A percentile compares a stretch with the other conserved stretches of the same genome.
Conservation (phyloP, 2,797 vertebrate species). For the Chrosomus eos region DNA sequence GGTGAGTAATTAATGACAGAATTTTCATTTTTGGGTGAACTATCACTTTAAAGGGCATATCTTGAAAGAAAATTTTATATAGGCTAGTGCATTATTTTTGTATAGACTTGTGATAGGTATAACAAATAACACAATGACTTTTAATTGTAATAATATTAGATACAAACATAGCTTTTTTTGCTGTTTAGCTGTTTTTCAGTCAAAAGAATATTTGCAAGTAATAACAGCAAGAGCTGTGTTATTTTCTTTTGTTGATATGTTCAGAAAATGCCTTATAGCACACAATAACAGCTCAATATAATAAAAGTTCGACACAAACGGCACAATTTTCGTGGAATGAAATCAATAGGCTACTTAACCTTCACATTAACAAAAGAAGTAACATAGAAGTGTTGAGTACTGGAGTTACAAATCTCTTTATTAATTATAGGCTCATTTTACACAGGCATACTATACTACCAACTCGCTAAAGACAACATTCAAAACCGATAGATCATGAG, state of each 20-base stretch:
- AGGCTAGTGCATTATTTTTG: background rate
- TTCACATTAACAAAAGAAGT: too few relatives aligned
- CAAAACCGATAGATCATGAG: background rate
- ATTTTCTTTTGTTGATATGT: background rate
- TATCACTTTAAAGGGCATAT: background rate
- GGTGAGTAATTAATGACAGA: too few relatives aligned
- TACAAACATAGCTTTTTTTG: background rate
- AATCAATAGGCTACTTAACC: background rate
- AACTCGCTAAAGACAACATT: background rate
- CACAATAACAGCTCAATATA: background rate
- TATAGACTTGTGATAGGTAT: background rate
- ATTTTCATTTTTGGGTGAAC: too few relatives aligned
- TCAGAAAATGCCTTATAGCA: background rate
- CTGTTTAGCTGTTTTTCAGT: background rate
- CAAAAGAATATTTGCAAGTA: background rate
- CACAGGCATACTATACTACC: background rate
- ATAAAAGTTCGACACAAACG: background rate
- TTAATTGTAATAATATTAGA: background rate
- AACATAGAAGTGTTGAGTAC: too few relatives aligned
- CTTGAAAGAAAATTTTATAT: background rate
- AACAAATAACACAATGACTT: background rate
- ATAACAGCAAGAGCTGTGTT: background rate
- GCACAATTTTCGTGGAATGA: background rate
- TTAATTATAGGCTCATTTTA: background rate
- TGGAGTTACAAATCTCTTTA: background rate